Conservation (phyloP, 1,140 invertebrate species). For the Drosophila kohkoa region DNA sequence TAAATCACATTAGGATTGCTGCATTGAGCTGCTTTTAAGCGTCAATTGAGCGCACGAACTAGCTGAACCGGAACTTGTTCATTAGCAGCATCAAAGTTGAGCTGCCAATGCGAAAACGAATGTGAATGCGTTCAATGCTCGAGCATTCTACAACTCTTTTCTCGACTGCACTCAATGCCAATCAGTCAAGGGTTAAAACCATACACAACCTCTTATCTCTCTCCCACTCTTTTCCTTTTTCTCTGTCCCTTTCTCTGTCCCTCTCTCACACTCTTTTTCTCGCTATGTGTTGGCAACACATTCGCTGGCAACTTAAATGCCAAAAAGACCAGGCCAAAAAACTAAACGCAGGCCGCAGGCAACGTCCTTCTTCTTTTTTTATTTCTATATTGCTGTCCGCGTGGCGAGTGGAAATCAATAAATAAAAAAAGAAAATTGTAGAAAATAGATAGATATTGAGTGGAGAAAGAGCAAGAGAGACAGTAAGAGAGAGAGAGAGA, state of each 20-base stretch:
- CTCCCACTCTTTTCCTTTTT: background rate
- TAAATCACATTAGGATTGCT: background rate
- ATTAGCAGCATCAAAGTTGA: constrained; percentile 25
- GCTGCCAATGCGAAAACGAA: background rate
- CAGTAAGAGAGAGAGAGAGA: too few species aligned
- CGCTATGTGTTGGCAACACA: constrained; percentile 15
- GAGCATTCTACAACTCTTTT: background rate
- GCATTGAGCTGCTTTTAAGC: background rate
- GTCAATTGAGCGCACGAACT: background rate
- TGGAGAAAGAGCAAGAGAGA: background rate
- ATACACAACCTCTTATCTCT: constrained; percentile 10
- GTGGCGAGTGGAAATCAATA: constrained; percentile 64
- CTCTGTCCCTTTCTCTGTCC: background rate
- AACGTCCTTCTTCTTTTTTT: constrained; percentile 12
- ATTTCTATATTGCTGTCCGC: constrained; percentile 4
- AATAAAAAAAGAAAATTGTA: constrained; percentile 23
- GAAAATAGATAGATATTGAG: constrained; percentile 11
- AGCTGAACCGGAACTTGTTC: constrained; percentile 34
- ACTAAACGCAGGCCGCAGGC: constrained; percentile 40
- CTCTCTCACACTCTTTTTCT: background rate
- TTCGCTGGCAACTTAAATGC: constrained; percentile 34
- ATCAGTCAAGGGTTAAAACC: constrained; percentile 48
- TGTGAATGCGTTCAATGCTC: background rate
- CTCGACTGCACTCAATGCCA: constrained; percentile 27
- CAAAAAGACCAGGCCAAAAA: constrained; percentile 47